Base-by-base conservation (phyloP, 2,888 invertebrate species). In the Muschampia plurimacula region DNA sequence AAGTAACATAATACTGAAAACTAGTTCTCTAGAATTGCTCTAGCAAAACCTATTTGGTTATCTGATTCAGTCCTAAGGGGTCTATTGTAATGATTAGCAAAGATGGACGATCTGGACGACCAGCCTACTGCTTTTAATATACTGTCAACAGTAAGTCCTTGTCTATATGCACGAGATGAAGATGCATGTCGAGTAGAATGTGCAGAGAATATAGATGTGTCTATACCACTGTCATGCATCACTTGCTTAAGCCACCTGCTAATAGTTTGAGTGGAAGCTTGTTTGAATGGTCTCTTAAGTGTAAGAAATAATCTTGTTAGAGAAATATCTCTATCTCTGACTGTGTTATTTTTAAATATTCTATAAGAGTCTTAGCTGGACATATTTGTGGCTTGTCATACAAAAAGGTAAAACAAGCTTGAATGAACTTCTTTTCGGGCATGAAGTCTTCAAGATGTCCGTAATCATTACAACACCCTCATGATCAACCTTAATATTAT, bases 211-310 rank as follows among this genome's bases (percentile, higher is more conserved):
- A n/a, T 55, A n/a, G 22, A 55, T 10, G 55, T 55, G 22, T 55
- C 55, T 55, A 55, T 55, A n/a, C 55, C 55, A 55, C 55, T 55
- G 4, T 55, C 55, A 9, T 55, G 55, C 55, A 55, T 55, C 10
- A 55, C 55, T 22, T 55, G 55, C 55, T 22, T 55, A 10, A 55
- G 55, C 55, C 55, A 55, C 55, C 55, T 55, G n/a, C 55, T 55
- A 55, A 55, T 55, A 10, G 55, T 22, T 55, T 55, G 55, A 10
- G 55, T 22, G 8, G 22, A 15, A 55, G 55, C 55, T 10, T 55
- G 22, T 55, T 55, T 55, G 22, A 55, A 22, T 7, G 55, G 55
- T 55, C 22, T 55, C 10, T 9, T 22, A 10, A 55, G n/a, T 15
- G 55, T 55, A 55, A 55, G 55, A n/a, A 55, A 55, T 55, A 55